Evolutionary conservation across 2,888 invertebrate species (phyloP).

Genomic region (Drosophila falleni): DNA sequence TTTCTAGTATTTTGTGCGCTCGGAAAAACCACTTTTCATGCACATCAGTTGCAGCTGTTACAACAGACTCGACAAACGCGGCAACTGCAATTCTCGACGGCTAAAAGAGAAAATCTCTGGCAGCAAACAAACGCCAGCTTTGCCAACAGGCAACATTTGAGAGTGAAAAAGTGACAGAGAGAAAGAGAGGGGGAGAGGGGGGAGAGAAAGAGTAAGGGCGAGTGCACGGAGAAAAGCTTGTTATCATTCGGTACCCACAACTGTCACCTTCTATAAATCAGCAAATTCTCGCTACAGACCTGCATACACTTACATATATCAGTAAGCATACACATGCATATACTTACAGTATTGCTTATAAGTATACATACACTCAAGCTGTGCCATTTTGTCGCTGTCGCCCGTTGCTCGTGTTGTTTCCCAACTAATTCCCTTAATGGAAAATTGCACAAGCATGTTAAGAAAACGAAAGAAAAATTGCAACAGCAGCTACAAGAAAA

Average conservation of each 20-base stretch:
- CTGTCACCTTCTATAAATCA: constrained; percentile 82
- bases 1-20: constrained; percentile 58
- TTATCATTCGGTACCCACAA: constrained; percentile 78
- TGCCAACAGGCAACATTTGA: constrained; percentile 47
- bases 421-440: constrained; percentile 81
- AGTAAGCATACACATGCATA: constrained; percentile 17
- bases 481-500: constrained; percentile 30
- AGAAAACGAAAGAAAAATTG: constrained; percentile 38
- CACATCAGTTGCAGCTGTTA: constrained; percentile 81
- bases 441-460: constrained; percentile 72
- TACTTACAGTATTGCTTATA: constrained; percentile 37
- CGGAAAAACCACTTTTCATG: constrained; percentile 79
- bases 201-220: not conserved
- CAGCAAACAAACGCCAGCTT: constrained; percentile 66
- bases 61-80: constrained; percentile 30
- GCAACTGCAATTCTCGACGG: constrained; percentile 44
- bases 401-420: constrained; percentile 41
- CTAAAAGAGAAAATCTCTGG: constrained; percentile 58
- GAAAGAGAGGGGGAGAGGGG: not conserved
- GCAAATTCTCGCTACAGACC: constrained; percentile 39
- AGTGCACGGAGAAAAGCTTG: constrained; percentile 54
- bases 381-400: constrained; percentile 43
- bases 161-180: not conserved
- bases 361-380: constrained; percentile 35
- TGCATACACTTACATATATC: constrained; percentile 26